Base-by-base conservation (phyloP, 2,113 vertebrate species). In the Zosterops borbonicus region DNA sequence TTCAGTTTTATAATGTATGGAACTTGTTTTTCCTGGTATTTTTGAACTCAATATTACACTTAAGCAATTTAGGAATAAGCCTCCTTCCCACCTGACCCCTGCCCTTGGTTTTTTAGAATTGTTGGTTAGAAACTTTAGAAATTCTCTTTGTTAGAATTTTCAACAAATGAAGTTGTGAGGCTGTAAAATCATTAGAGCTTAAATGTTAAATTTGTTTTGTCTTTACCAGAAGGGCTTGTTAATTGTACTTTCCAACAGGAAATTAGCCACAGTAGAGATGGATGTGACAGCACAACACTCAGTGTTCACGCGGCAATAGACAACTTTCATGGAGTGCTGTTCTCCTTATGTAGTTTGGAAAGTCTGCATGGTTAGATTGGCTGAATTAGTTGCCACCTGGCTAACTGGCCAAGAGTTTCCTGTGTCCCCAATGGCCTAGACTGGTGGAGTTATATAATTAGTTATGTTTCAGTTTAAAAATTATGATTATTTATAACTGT, bases 281-380 rank as follows among this genome's bases (percentile, higher is more conserved):
- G 21, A 35, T 35, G 33, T 7, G 33, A 17, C 9, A 10, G 17
- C 58, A 60, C 9, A n/a, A 37, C n/a, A 25, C 9, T 35, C 14
- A 1, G 13, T 37, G 58, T 59, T 59, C 23, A 25, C 1, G 10
- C 9, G 4, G 58, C 58, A 60, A 12, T 37, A 37, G 9, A 23
- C n/a, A 37, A 25, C 58, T 60, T 37, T 8, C 4, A 60, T 17
- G 11, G 33, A 10, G 33, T 35, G 33, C 33, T 58, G n/a, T 60
- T 60, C 23, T 24, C n/a, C n/a, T 35, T 25, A 15, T 7, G 24
- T 37, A 9, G 58, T 37, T 11, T 15, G 35, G 58, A 6, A 37
- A 25, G n/a, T 37, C 14, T 2, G 3, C 4, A 10, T 3, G 3
- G 15, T 25, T 25, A 11, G n/a, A 17, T 15, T 7, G n/a, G 10